Base-by-base conservation (phyloP, 2,888 invertebrate genomes). In the Helobdella robusta region DNA sequence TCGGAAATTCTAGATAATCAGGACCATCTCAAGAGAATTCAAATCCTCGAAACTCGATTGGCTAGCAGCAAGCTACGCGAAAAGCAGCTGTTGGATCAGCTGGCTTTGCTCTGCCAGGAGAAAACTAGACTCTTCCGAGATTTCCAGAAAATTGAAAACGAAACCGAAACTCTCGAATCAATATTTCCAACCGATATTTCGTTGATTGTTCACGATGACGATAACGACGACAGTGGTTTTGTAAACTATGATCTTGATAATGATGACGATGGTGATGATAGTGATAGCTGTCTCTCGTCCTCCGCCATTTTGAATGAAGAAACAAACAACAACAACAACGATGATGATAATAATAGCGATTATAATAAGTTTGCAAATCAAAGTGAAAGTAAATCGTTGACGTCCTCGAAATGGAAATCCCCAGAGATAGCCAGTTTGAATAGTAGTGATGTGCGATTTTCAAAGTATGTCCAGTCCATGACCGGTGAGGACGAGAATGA, bases 101-200 rank as follows among this genome's bases (percentile, higher is more conserved):
- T 62, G 20, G 62, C 62, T 18, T 34, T 62, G 28, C 50, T 62
- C 32, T 62, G 62, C 50, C 50, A 62, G 46, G 62, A 62, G 34
- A 62, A 62, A 50, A 62, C 48, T 5, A 46, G 50, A 6, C 20
- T 59, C 35, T 20, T 59, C 35, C 4, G 59, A 6, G 35, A 56
- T 32, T 56, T 56, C 56, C 30, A 56, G 11, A n/a, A 28, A n/a
- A 18, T 32, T 5, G 18, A 28, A n/a, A 30, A 28, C 25, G 56
- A 56, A 28, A 30, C 56, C 4, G 56, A 56, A 28, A 30, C 30
- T 32, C 56, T 56, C 56, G 56, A 30, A n/a, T n/a, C n/a, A n/a
- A n/a, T n/a, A n/a, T n/a, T n/a, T n/a, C n/a, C n/a, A n/a, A n/a
- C n/a, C n/a, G n/a, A n/a, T n/a, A n/a, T n/a, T n/a, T n/a, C n/a